Conservation (phyloP, 2,888 invertebrate species). For the Dascillus cervinus region DNA sequence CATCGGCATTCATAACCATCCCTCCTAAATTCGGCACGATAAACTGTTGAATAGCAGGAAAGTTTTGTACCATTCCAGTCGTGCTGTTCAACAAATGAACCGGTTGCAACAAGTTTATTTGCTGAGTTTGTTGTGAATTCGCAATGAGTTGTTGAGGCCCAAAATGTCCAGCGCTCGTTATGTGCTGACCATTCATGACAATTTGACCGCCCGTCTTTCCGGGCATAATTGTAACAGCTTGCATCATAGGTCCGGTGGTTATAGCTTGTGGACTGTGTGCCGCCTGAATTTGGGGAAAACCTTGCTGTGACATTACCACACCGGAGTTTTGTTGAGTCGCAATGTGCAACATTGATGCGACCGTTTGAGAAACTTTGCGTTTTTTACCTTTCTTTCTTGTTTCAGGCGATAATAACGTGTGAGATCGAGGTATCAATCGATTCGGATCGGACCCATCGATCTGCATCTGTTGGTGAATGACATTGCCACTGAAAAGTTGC, state of each 20-base stretch:
- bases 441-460: conserved; percentile 51
- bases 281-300: conserved; percentile 68
- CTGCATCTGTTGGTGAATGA: conserved; percentile 49
- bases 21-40: conserved; percentile 73
- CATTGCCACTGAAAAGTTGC: conserved; percentile 59
- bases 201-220: conserved; percentile 67
- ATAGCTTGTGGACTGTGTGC: conserved; percentile 57
- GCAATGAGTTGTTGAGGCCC: conserved; percentile 64
- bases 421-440: conserved; percentile 22
- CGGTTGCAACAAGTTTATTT: conserved; percentile 72
- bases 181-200: conserved; percentile 65
- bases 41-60: conserved; percentile 74
- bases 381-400: conserved; percentile 57
- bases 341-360: conserved; percentile 63
- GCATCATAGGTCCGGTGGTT: conserved; percentile 61
- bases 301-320: conserved; percentile 50
- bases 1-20: conserved; percentile 75
- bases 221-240: conserved; percentile 69
- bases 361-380: conserved; percentile 63
- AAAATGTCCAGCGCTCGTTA: conserved; percentile 50
- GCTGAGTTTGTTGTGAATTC: conserved; percentile 43
- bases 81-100: conserved; percentile 70
- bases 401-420: conserved; percentile 58
- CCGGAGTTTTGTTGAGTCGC: conserved; percentile 58
- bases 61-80: conserved; percentile 63